phyloP scores from a whole-genome alignment of 2,113 vertebrate species.

The Ceuthmochares aereus region DNA sequence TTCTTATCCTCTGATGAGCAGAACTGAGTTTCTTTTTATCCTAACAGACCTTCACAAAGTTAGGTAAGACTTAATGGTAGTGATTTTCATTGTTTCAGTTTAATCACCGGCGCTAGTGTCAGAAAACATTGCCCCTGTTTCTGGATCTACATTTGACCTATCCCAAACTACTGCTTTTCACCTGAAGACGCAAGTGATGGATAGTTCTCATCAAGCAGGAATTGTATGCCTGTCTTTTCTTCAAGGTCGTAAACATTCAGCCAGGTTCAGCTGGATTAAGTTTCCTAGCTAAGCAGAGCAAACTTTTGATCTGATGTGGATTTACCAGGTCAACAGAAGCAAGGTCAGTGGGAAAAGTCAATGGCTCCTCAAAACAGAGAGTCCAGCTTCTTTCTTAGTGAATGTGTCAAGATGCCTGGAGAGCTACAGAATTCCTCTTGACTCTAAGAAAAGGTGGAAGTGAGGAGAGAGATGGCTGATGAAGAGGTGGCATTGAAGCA shows the following conservation, averaged over 20 bases:
- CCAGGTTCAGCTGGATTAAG: not conserved
- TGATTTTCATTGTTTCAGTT: not conserved
- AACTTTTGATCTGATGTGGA: not conserved
- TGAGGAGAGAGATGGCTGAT: not conserved
- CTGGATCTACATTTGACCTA: not conserved
- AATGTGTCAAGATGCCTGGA: not conserved
- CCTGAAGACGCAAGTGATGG: not conserved
- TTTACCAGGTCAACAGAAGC: not conserved
- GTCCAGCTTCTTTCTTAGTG: not conserved
- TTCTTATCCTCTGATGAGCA: not conserved
- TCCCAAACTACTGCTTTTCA: not conserved
- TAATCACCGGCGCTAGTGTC: not conserved
- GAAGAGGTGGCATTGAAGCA: not conserved
- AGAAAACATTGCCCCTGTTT: not conserved
- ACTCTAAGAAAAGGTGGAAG: not conserved
- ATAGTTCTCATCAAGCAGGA: not conserved
- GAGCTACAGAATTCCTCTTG: not conserved
- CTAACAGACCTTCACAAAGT: not conserved
- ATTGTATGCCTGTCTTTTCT: not conserved
- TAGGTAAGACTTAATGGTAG: not conserved
- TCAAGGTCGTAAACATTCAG: not conserved
- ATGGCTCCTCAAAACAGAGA: not conserved
- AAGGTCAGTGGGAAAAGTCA: not conserved
- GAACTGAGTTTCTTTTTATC: not conserved
- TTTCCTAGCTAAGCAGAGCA: not conserved